These are phyloP conservation scores for Huso huso DNA, from an alignment of 2,797 vertebrate genomes.

Conservation along the genomic window DNA sequence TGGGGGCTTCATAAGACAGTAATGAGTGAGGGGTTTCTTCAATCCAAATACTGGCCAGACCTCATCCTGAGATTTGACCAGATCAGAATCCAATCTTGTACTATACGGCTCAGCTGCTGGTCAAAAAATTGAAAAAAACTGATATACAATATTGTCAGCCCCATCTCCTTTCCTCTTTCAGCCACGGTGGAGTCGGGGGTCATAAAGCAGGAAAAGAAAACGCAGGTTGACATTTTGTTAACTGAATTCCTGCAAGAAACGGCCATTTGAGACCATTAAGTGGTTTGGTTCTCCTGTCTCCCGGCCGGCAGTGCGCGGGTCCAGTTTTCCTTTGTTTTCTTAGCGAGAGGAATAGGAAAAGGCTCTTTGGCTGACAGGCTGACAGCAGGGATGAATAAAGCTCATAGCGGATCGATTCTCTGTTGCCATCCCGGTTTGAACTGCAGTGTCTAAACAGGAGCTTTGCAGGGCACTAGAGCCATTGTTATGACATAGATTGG, in stretches of 20 bases:
- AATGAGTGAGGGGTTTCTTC: too few species aligned
- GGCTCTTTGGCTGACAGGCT: slow-evolving; percentile 2
- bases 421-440: not conserved
- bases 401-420: slow-evolving; percentile 9
- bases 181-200: slow-evolving; percentile 30
- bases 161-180: slow-evolving; percentile 11
- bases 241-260: slow-evolving; percentile 42
- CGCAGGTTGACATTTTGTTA: slow-evolving; percentile 34
- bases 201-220: slow-evolving; percentile 17
- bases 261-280: slow-evolving; percentile 49
- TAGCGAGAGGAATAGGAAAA: not conserved
- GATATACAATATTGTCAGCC: slow-evolving; percentile 3
- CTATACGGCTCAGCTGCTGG: not conserved
- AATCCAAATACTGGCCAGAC: not conserved
- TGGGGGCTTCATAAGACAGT: too few species aligned
- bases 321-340: not conserved
- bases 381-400: slow-evolving; percentile 7
- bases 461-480: not conserved
- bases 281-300: slow-evolving; percentile 28
- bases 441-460: slow-evolving; percentile 7
- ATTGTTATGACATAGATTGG: not conserved
- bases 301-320: slow-evolving; percentile 23
- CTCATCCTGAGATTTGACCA: not conserved
- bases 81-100: not conserved
- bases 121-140: slow-evolving; percentile 22